These are phyloP conservation scores for Hoplias malabaricus DNA, from an alignment of 2,113 vertebrate species.

Conservation along the genomic window DNA sequence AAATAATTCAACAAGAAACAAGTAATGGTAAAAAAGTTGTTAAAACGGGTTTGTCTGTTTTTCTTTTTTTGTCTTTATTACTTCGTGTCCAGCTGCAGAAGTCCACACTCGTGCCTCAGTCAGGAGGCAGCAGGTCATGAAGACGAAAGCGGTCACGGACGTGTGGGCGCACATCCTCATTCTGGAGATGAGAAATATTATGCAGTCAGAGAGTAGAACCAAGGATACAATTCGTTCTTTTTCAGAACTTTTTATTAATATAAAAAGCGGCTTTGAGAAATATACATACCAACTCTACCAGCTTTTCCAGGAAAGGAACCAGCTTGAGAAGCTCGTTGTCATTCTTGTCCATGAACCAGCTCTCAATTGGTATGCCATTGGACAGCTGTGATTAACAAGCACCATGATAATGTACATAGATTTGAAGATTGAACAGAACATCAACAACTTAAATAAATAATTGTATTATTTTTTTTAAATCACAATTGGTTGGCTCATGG, in stretches of 20 bases:
- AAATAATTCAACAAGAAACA: too few relatives aligned
- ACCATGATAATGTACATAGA: not conserved
- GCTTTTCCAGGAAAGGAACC: constrained; percentile 97
- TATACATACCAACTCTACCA: constrained; percentile 95
- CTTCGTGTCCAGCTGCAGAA: constrained; percentile 45
- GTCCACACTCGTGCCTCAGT: constrained; percentile 70
- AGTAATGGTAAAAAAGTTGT: constrained; percentile 93
- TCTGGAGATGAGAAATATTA: constrained; percentile 69
- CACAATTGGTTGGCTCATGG: too few relatives aligned
- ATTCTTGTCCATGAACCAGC: constrained; percentile 99
- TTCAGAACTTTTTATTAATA: too few relatives aligned
- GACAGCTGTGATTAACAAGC: constrained; percentile 78
- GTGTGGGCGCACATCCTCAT: constrained; percentile 96
- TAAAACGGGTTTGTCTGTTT: constrained; percentile 68
- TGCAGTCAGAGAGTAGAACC: not conserved
- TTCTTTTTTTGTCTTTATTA: constrained; percentile 43
- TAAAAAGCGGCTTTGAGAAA: too few relatives aligned
- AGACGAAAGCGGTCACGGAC: constrained; percentile 97
- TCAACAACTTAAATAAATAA: too few relatives aligned
- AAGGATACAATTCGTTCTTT: not conserved
- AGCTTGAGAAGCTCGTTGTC: constrained; percentile 97
- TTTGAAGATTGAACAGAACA: not conserved
- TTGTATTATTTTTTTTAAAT: too few relatives aligned
- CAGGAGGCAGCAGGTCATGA: constrained; percentile 95
- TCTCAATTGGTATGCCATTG: constrained; percentile 98